A percentile compares a stretch with the other conserved stretches of the same genome.
These are phyloP conservation scores for Zosterops lateralis DNA, from an alignment of 2,113 vertebrate genomes.

Conservation along the genomic window DNA sequence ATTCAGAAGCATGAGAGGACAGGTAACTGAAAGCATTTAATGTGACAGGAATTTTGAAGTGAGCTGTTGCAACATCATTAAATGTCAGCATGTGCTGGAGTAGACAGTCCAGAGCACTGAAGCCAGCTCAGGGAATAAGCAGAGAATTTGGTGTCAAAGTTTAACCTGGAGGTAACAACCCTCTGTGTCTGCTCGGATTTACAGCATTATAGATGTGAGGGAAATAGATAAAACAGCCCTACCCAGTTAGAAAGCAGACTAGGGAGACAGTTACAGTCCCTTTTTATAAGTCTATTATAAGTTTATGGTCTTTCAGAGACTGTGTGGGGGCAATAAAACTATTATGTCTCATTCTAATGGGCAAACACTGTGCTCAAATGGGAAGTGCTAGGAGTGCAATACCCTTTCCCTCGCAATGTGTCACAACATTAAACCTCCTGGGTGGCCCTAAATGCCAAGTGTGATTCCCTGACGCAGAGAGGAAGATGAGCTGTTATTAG, in stretches of 20 bases:
- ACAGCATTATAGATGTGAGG: neutral
- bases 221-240: neutral
- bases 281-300: conserved; percentile 64
- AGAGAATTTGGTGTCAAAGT: neutral
- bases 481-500: neutral
- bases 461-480: neutral
- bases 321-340: conserved; percentile 45
- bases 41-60: neutral
- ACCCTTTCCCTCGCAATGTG: neutral
- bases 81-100: neutral
- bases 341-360: conserved; percentile 32
- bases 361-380: neutral
- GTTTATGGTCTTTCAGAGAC: conserved; percentile 52
- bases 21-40: neutral
- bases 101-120: neutral
- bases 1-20: neutral
- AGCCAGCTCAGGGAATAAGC: neutral
- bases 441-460: neutral
- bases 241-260: neutral
- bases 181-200: neutral
- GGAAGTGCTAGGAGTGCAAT: neutral
- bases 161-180: neutral
- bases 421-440: neutral
- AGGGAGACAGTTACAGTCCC: conserved; percentile 29
- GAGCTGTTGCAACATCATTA: neutral